Base-by-base conservation (phyloP, 1,140 invertebrate genomes). In the Drosophila sturtevanti region DNA sequence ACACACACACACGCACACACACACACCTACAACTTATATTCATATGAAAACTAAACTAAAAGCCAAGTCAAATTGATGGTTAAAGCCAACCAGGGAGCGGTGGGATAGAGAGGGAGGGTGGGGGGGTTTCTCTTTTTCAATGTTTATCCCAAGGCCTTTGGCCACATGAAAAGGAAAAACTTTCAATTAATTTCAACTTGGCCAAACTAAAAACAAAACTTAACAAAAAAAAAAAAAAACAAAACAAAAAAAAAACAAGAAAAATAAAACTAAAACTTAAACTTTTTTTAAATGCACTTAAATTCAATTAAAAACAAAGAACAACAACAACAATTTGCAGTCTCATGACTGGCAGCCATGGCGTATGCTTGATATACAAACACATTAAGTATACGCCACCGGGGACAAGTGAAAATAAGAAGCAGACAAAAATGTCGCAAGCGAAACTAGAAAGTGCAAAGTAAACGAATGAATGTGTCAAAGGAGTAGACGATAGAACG, bases 141-240 rank as follows among this genome's bases (percentile, higher is more conserved):
- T 48, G 14, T 44, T 48, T 48, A 48, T 18, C 41, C 18, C 41
- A 48, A 48, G 41, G 41, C 10, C 34, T 35, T 35, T 35, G 34
- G 10, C 11, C 34, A 35, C 12, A 48, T 4, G n/a, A 48, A 48
- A 21, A 7, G 7, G n/a, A 70, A 67, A 68, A 68, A 77, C 73
- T 81, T 63, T 80, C 81, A 85, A 85, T 85, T 86, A 81, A 85
- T 85, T 85, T 81, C 66, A 85, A 85, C 62, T 85, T 84, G 70
- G 48, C 48, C 63, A 55, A 27, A 22, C 64, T 56, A 55, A 64
- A 54, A 63, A 48, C 31, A 59, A 62, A 16, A 24, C n/a, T n/a
- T n/a, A 24, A 4, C 2, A 24, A 0, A 24, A 24, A 0, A 24
- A 24, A 24, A 24, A 24, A 24, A 24, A 24, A 24, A 24, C 22